These are phyloP conservation scores for Alca torda DNA, from an alignment of 2,797 vertebrate genomes.

Conservation along the genomic window DNA sequence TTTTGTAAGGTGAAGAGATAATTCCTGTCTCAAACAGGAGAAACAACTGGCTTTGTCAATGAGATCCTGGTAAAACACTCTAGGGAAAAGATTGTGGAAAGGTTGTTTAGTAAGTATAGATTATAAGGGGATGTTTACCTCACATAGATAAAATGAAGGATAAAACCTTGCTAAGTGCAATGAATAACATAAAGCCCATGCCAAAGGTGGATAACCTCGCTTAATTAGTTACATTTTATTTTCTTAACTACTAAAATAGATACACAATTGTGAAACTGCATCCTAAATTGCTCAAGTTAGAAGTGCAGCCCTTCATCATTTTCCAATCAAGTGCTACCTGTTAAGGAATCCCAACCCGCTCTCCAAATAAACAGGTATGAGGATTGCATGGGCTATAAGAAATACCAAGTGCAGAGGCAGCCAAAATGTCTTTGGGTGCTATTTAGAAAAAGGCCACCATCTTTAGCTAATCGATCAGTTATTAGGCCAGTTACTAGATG, in stretches of 20 bases:
- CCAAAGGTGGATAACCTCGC: neutral
- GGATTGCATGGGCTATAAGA: neutral
- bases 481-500: neutral
- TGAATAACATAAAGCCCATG: neutral
- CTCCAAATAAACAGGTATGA: neutral
- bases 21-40: neutral
- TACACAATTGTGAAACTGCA: neutral
- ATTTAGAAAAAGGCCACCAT: neutral
- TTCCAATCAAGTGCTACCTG: fast-evolving
- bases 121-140: neutral
- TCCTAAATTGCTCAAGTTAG: neutral
- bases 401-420: neutral
- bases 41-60: neutral
- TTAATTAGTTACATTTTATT: neutral
- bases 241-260: neutral
- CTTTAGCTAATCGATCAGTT: neutral
- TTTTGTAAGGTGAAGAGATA: neutral
- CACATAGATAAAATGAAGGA: neutral
- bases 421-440: neutral
- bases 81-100: neutral
- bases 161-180: neutral
- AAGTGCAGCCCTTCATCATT: neutral
- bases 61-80: neutral
- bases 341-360: neutral
- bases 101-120: neutral